These are phyloP conservation scores for Eriocheir sinensis DNA, from an alignment of 1,140 invertebrate species.

Conservation along the genomic window DNA sequence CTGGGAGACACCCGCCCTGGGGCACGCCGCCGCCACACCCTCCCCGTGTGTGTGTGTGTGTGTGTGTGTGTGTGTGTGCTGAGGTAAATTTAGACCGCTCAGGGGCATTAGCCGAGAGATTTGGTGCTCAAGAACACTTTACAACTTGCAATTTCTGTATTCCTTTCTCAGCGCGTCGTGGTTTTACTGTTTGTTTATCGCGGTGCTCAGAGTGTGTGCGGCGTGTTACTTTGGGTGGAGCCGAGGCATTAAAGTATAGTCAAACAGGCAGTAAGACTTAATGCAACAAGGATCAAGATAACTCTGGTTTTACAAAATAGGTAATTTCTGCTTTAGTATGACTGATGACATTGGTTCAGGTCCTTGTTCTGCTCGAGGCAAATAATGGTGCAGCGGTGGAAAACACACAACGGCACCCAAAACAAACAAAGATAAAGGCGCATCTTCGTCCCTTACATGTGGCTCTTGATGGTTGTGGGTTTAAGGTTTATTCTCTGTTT, in stretches of 20 bases:
- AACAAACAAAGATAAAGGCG: not conserved
- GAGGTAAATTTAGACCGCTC: not conserved
- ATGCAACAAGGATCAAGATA: not conserved
- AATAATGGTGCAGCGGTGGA: too few relatives aligned
- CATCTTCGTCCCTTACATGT: not conserved
- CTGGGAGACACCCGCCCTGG: not conserved
- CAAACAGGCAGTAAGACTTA: not conserved
- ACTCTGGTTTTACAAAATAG: not conserved
- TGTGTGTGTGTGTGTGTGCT: conserved; percentile 2
- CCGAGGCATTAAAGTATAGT: not conserved
- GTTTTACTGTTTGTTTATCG: not conserved
- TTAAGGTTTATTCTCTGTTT: too few relatives aligned
- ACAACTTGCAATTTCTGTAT: not conserved
- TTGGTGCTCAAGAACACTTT: not conserved
- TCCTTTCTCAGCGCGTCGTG: not conserved
- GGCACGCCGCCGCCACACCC: not conserved
- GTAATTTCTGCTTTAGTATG: too few relatives aligned
- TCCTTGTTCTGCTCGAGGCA: too few relatives aligned
- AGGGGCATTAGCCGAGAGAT: not conserved
- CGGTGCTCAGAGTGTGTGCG: not conserved
- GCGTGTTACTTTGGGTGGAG: not conserved
- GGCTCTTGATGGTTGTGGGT: too few relatives aligned
- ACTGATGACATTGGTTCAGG: too few relatives aligned
- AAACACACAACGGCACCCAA: not conserved
- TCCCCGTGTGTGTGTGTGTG: not conserved